Evolutionary conservation across 2,888 invertebrate species (phyloP).

Genomic region (Brachyptera putata): DNA sequence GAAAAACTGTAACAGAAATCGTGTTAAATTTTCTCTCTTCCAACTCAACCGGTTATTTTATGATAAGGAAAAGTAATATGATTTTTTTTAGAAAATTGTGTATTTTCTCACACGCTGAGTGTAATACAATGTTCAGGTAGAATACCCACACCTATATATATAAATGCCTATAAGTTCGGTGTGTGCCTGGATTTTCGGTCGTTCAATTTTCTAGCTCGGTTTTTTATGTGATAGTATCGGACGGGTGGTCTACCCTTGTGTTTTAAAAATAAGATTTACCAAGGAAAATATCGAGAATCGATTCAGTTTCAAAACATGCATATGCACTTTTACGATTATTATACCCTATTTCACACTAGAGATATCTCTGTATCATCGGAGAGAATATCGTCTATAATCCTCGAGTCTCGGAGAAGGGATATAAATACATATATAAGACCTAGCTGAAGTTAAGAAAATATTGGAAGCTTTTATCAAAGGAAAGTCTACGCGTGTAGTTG

Average conservation of each 20-base stretch:
- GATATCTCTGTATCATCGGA: conserved; percentile 5
- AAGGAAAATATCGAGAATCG: conserved; percentile 9
- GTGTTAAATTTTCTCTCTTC: conserved; percentile 11
- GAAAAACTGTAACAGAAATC: neutral
- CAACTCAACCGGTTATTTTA: neutral
- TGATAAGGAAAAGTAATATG: conserved; percentile 21
- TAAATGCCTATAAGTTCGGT: neutral
- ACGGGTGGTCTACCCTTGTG: neutral
- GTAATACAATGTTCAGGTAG: conserved; percentile 17
- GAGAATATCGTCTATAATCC: conserved; percentile 1
- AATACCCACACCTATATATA: neutral
- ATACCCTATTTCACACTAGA: conserved; percentile 15
- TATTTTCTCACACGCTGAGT: neutral
- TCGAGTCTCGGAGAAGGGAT: too few species aligned
- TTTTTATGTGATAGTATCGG: conserved; percentile 3
- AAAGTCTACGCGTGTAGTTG: too few species aligned
- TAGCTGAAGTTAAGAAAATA: too few species aligned
- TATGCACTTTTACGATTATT: conserved; percentile 20
- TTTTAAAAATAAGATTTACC: conserved; percentile 13
- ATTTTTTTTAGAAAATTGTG: conserved; percentile 16
- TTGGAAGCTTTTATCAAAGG: too few species aligned
- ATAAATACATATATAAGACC: too few species aligned
- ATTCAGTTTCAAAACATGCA: conserved; percentile 12
- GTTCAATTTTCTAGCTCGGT: neutral
- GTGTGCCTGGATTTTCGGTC: neutral